Conservation (phyloP, 2,797 vertebrate species). For the Phaenicophaeus curvirostris region DNA sequence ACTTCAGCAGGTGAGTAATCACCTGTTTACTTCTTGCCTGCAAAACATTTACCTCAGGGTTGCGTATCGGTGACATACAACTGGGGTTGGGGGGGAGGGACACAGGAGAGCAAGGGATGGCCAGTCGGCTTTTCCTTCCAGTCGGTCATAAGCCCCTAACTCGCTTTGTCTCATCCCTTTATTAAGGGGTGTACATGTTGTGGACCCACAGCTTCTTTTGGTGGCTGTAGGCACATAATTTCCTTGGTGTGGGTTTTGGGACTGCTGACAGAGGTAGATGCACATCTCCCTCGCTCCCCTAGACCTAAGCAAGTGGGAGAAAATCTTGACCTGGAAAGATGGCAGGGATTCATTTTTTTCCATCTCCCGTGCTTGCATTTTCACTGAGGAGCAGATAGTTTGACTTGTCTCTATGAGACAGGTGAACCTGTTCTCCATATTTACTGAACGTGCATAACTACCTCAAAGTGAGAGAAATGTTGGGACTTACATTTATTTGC, state of each 20-base stretch:
- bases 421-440: background rate
- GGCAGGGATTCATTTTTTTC: background rate
- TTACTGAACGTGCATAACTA: background rate
- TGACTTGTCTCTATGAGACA: background rate
- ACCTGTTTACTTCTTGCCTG: background rate
- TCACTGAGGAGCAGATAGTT: background rate
- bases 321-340: background rate
- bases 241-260: background rate
- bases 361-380: background rate
- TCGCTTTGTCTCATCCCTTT: background rate
- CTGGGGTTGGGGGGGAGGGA: no score
- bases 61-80: background rate
- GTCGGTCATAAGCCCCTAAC: background rate
- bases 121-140: no score
- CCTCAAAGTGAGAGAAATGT: background rate
- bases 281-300: background rate
- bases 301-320: background rate
- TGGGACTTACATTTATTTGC: background rate
- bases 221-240: background rate
- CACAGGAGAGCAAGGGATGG: background rate
- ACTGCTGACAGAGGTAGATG: accelerated
- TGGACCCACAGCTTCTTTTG: background rate
- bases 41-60: background rate
- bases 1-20: background rate
- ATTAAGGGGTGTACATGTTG: accelerated